Conservation (phyloP, 2,888 invertebrate genomes). For the Cyclophora punctaria region DNA sequence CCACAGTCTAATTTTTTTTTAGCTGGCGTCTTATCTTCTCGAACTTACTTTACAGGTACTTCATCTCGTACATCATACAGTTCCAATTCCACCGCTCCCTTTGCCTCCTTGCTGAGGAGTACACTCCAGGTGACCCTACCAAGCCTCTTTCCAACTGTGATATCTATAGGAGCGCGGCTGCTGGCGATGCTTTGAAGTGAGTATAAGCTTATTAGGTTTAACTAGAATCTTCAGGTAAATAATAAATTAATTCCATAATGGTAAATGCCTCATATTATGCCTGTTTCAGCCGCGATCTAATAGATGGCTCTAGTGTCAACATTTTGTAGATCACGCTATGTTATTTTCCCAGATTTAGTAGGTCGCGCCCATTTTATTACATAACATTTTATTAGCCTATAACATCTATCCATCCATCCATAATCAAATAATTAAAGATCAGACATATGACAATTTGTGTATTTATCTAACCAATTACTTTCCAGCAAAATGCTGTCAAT, state of each 20-base stretch:
- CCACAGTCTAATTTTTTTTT: background rate
- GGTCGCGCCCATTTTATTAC: too few relatives aligned
- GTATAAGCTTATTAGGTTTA: constrained; percentile 1
- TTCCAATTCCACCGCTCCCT: constrained; percentile 88
- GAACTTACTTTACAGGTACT: constrained; percentile 71
- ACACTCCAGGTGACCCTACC: constrained; percentile 74
- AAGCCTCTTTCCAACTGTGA: constrained; percentile 84
- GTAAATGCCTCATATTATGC: too few relatives aligned
- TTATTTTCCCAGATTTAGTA: too few relatives aligned
- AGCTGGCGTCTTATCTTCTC: constrained; percentile 1
- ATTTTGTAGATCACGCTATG: too few relatives aligned
- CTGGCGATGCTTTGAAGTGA: constrained; percentile 79
- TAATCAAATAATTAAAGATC: too few relatives aligned
- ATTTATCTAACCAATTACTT: constrained; percentile 1
- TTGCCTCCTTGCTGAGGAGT: constrained; percentile 82
- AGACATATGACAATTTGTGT: too few relatives aligned
- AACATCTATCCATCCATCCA: too few relatives aligned
- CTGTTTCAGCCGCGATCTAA: too few relatives aligned
- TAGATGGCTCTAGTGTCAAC: too few relatives aligned
- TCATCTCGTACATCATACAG: constrained; percentile 86
- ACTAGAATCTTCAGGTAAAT: too few relatives aligned
- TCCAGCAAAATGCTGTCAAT: constrained; percentile 77
- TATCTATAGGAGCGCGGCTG: constrained; percentile 81
- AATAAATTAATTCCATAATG: too few relatives aligned
- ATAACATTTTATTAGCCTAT: too few relatives aligned